Conservation (phyloP, 1,140 invertebrate genomes). For the Drosophila kohkoa region DNA sequence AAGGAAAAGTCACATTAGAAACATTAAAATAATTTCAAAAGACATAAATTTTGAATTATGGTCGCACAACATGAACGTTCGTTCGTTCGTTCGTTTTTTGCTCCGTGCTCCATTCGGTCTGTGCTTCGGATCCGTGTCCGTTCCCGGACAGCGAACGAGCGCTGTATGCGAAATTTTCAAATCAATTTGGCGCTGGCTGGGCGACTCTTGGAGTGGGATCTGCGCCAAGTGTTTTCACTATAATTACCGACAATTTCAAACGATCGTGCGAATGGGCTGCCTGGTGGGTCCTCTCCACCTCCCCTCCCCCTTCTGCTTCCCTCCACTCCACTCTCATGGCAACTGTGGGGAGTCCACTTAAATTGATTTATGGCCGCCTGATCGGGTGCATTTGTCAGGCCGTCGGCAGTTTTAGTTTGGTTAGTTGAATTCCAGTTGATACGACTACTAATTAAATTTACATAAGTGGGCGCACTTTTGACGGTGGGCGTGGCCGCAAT, state of each 20-base stretch:
- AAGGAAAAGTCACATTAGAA: conserved; percentile 63
- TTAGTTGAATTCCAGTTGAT: conserved; percentile 43
- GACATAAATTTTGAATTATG: conserved; percentile 80
- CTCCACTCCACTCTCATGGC: conserved; percentile 1
- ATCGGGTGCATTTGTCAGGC: conserved; percentile 66
- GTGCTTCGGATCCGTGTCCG: conserved; percentile 13
- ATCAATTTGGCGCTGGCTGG: background rate
- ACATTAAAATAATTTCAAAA: conserved; percentile 81
- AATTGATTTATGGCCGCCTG: conserved; percentile 75
- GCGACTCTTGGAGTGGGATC: conserved; percentile 24
- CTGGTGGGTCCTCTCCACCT: background rate
- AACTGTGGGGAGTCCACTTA: conserved; percentile 64
- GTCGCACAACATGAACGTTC: conserved; percentile 65
- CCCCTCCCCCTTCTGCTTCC: no score
- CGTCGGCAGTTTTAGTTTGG: conserved; percentile 22
- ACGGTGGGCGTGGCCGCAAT: conserved; percentile 53
- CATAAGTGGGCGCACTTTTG: conserved; percentile 68
- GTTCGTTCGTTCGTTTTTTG: background rate
- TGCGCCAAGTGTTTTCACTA: conserved; percentile 72
- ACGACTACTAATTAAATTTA: conserved; percentile 70
- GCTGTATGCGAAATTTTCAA: no score
- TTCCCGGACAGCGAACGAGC: conserved; percentile 31
- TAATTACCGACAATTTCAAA: conserved; percentile 76
- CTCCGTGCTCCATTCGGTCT: no score
- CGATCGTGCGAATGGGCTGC: conserved; percentile 48